phyloP scores from a whole-genome alignment of 2,113 vertebrate species.

The Thomomys bottae region DNA sequence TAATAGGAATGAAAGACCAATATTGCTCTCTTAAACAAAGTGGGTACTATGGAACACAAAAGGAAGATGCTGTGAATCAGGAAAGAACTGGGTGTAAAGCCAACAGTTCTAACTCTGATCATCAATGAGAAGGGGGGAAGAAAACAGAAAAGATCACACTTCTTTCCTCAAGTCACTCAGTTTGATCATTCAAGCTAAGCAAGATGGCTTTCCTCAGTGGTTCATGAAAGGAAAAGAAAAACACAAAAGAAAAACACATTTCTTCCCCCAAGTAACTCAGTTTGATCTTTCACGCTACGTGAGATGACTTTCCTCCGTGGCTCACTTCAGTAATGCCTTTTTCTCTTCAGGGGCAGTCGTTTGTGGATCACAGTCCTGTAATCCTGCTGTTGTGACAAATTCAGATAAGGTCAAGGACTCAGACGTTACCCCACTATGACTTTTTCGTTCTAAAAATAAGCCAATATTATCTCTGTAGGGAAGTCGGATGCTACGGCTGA shows the following conservation, averaged over 20 bases:
- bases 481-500: slow-evolving; percentile 88
- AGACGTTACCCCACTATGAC: slow-evolving; percentile 84
- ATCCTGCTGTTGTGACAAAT: slow-evolving; percentile 83
- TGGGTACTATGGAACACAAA: not conserved
- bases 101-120: slow-evolving; percentile 9
- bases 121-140: slow-evolving; percentile 12
- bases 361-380: slow-evolving; percentile 64
- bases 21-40: slow-evolving; percentile 4
- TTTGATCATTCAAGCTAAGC: slow-evolving; percentile 4
- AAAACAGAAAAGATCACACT: not conserved
- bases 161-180: not conserved
- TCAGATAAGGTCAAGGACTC: slow-evolving; percentile 87
- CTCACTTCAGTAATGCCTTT: not conserved
- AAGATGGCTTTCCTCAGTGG: not conserved
- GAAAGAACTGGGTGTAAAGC: not conserved
- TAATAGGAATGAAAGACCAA: slow-evolving; percentile 6
- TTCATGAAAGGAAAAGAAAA: slow-evolving; percentile 2
- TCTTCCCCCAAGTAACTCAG: slow-evolving; percentile 14
- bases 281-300: slow-evolving; percentile 4
- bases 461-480: slow-evolving; percentile 86
- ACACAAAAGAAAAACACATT: not conserved
- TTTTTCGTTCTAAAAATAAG: slow-evolving; percentile 92
- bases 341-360: not conserved
- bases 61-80: not conserved
- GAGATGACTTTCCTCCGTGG: not conserved